Percentiles rank a stretch among this genome's conserved stretches.
Conservation (phyloP, 1,140 invertebrate species). For the Drosophila melanica region DNA sequence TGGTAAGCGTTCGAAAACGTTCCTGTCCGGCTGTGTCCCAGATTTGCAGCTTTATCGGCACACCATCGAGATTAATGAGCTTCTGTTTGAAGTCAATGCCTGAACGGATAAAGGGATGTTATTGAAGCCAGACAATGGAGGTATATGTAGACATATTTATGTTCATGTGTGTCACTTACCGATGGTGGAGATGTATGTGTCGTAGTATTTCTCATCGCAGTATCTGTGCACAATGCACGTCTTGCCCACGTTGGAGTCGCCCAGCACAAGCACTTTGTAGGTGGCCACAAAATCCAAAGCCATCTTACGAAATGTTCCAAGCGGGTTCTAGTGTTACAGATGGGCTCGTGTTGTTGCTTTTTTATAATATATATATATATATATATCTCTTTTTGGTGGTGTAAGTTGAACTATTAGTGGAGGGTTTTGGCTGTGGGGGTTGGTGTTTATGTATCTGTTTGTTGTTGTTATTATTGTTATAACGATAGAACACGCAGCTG, state of each 20-base stretch:
- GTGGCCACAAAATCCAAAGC: slow-evolving; percentile 92
- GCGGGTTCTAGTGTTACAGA: slow-evolving; percentile 50
- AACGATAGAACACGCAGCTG: slow-evolving; percentile 53
- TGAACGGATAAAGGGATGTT: slow-evolving; percentile 74
- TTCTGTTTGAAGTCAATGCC: slow-evolving; percentile 97
- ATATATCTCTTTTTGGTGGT: slow-evolving; percentile 7
- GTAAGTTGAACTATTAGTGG: slow-evolving; percentile 10
- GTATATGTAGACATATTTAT: not conserved
- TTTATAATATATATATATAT: not conserved
- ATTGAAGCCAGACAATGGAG: slow-evolving; percentile 21
- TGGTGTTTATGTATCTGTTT: slow-evolving; percentile 69
- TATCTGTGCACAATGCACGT: slow-evolving; percentile 96
- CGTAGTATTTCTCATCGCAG: slow-evolving; percentile 95
- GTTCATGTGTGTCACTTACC: slow-evolving; percentile 86
- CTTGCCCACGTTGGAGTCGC: slow-evolving; percentile 96
- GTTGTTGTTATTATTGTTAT: slow-evolving; percentile 55
- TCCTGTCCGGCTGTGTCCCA: slow-evolving; percentile 89
- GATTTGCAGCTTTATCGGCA: slow-evolving; percentile 94
- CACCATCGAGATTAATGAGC: slow-evolving; percentile 93
- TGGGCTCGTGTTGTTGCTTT: slow-evolving; percentile 61
- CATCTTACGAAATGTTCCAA: slow-evolving; percentile 84
- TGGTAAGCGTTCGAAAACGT: slow-evolving; percentile 88
- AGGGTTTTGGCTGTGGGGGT: slow-evolving; percentile 54
- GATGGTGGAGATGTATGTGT: slow-evolving; percentile 96
- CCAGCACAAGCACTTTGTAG: slow-evolving; percentile 93